These are phyloP conservation scores for Diadema setosum DNA, from an alignment of 35 echinoderm and acorn worm species.

Conservation along the genomic window DNA sequence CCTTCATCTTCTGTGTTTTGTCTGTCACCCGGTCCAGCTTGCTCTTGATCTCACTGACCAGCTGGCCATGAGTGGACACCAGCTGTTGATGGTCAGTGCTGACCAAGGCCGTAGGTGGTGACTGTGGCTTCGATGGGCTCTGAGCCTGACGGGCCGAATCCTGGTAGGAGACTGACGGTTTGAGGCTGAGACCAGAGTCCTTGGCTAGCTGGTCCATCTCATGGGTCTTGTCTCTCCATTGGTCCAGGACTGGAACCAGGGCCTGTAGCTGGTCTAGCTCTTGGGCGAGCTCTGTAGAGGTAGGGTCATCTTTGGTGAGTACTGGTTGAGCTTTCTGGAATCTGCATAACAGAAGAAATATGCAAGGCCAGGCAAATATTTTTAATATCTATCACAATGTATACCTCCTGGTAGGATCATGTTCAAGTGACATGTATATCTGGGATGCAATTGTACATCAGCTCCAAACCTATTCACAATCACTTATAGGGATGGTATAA, in stretches of 20 bases:
- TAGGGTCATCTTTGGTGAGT: not conserved
- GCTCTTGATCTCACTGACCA: not conserved
- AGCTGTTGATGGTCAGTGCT: not conserved
- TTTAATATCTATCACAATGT: no score
- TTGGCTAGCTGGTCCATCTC: constrained; percentile 27
- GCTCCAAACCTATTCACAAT: no score
- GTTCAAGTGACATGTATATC: no score
- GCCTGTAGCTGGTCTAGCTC: not conserved
- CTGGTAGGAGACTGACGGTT: not conserved
- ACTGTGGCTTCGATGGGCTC: no score
- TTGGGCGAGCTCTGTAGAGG: not conserved
- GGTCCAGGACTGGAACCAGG: not conserved
- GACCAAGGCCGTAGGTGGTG: not conserved
- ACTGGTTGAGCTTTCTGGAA: not conserved
- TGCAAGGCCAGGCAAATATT: not conserved
- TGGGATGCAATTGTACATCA: no score
- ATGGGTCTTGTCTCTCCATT: constrained; percentile 6
- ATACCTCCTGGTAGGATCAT: no score
- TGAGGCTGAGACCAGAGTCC: constrained; percentile 9
- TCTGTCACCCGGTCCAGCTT: not conserved
- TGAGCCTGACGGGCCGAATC: not conserved
- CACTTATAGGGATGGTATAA: no score
- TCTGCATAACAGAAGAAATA: not conserved
- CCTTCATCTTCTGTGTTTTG: not conserved
- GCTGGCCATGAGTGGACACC: not conserved